Base-by-base conservation (phyloP, 2,888 invertebrate species). In the Elegia similella region DNA sequence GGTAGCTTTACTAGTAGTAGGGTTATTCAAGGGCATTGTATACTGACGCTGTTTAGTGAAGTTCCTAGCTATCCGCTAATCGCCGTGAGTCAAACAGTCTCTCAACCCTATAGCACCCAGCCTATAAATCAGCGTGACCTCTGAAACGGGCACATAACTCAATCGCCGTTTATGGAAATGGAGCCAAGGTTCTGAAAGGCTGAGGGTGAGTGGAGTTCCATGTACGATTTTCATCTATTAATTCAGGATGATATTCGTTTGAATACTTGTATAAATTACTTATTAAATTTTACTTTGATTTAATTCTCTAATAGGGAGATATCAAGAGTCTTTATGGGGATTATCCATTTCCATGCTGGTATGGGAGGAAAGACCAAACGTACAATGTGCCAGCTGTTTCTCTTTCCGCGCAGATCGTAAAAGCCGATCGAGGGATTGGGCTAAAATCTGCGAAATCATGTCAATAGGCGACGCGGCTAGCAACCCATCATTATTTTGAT, bases 131-230 rank as follows among this genome's bases (percentile, higher is more conserved):
- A 74, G 47, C 10, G 55, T 55, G 67, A 68, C 70, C 74, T 73
- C 66, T 72, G 68, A 66, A 64, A 67, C 63, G 59, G 64, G 60
- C 71, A 65, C 70, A 74, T 80, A 78, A 78, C 68, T 80, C 78
- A 78, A 70, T 67, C 62, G 63, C 62, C 66, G 65, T 48, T 66
- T 67, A 67, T 66, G 73, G 73, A 71, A 73, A 76, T 72, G 30
- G 57, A 58, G 54, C 46, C 59, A 52, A 61, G 52, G 61, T 61
- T 32, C 12, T 38, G 38, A 38, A 38, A 38, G 23, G 23, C 23
- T 23, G 23, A 23, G 5, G 23, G 10, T 67, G 72, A 77, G 76
- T 75, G 75, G 69, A 65, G 68, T 72, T 58, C 59, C 65, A 56
- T 75, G 77, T 77, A 16, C 30, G 34, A 50, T 50, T 38, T 34